Evolutionary conservation across 1,140 invertebrate genomes (phyloP).

Genomic region (Bradysia coprophila): DNA sequence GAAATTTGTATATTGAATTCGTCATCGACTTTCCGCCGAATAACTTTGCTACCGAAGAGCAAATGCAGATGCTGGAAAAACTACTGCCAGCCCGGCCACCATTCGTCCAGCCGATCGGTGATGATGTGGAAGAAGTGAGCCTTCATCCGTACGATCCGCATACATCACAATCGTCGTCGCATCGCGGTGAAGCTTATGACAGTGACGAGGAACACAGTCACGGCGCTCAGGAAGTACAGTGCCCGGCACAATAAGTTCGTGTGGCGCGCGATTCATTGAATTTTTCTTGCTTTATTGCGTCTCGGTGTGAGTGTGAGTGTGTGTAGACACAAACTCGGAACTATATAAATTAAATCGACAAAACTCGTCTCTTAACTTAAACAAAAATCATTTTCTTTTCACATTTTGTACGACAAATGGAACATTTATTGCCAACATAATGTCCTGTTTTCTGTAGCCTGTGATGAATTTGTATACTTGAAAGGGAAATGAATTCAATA

Average conservation of each 20-base stretch:
- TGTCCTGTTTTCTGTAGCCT: too few species aligned
- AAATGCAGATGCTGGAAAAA: conserved; percentile 47
- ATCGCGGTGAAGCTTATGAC: conserved; percentile 40
- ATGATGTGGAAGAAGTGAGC: conserved; percentile 68
- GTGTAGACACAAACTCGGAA: too few species aligned
- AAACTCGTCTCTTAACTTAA: too few species aligned
- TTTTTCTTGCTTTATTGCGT: too few species aligned
- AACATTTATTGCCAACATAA: too few species aligned
- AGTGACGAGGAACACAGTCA: conserved; percentile 41
- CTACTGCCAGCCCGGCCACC: conserved; percentile 45
- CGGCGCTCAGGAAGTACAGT: conserved; percentile 3
- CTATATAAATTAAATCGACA: too few species aligned
- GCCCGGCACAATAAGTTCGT: conserved; percentile 1
- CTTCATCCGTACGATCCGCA: conserved; percentile 33
- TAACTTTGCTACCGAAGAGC: conserved; percentile 51
- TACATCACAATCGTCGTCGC: conserved; percentile 15
- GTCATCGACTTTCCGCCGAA: conserved; percentile 66
- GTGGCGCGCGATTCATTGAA: too few species aligned
- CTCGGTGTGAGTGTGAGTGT: too few species aligned
- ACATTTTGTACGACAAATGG: too few species aligned
- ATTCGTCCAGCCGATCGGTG: conserved; percentile 45
- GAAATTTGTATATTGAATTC: conserved; percentile 77
- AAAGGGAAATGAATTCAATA: too few species aligned
- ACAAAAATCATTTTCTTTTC: too few species aligned
- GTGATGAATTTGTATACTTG: too few species aligned